Percentiles rank a stretch among this genome's conserved stretches.
Conservation (phyloP, 1,140 invertebrate genomes). For the Drosophila erecta region DNA sequence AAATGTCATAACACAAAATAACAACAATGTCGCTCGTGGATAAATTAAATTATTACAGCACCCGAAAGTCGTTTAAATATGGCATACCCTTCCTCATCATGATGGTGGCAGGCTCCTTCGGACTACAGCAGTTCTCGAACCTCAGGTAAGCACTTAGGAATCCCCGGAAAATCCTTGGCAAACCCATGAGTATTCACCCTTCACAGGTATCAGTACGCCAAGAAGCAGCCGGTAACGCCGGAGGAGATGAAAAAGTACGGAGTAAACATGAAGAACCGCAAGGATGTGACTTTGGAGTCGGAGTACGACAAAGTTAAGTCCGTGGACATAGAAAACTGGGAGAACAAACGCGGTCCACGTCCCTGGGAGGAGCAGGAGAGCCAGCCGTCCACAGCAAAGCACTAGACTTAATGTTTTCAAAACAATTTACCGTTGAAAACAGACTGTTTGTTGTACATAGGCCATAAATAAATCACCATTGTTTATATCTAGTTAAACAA, state of each 20-base stretch:
- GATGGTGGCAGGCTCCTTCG: constrained; percentile 89
- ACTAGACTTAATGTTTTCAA: constrained; percentile 34
- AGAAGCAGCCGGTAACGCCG: constrained; percentile 86
- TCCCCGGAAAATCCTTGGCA: neutral
- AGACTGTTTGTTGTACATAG: constrained; percentile 48
- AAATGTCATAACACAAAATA: constrained; percentile 47
- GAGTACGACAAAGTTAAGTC: constrained; percentile 90
- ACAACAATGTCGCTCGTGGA: constrained; percentile 62
- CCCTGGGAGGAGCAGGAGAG: constrained; percentile 90
- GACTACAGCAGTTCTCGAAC: constrained; percentile 89
- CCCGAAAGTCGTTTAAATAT: constrained; percentile 74
- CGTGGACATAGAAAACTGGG: constrained; percentile 91
- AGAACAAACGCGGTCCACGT: constrained; percentile 91
- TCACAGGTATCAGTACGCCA: constrained; percentile 89
- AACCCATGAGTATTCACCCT: neutral
- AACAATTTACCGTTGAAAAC: constrained; percentile 7
- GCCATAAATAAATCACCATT: constrained; percentile 14
- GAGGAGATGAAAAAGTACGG: constrained; percentile 88
- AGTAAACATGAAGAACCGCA: constrained; percentile 87
- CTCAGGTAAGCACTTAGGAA: constrained; percentile 86
- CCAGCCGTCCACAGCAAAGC: constrained; percentile 24
- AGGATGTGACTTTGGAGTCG: constrained; percentile 89
- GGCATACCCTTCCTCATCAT: constrained; percentile 89
- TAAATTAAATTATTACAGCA: constrained; percentile 64
- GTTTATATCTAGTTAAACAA: neutral